phyloP scores from a whole-genome alignment of 2,888 invertebrate species.

The Clunio marinus region DNA sequence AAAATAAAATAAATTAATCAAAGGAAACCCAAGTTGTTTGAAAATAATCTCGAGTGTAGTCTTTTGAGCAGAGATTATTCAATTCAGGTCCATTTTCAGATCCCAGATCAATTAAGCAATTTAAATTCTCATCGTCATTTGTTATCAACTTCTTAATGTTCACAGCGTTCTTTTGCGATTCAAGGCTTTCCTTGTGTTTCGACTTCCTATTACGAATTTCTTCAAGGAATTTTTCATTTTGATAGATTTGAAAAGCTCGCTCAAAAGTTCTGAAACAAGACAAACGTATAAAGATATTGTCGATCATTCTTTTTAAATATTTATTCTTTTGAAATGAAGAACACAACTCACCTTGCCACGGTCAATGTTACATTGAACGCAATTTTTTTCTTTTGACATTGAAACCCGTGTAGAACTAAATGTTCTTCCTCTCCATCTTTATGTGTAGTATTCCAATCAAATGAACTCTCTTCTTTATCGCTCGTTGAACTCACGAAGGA shows the following conservation, averaged over 20 bases:
- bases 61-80: too few species aligned
- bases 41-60: conserved; percentile 15
- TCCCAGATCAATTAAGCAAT: conserved; percentile 24
- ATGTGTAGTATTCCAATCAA: neutral
- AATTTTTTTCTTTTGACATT: conserved; percentile 75
- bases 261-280: conserved; percentile 64
- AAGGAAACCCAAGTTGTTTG: conserved; percentile 31
- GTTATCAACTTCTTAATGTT: conserved; percentile 41
- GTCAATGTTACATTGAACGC: conserved; percentile 77
- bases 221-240: conserved; percentile 52
- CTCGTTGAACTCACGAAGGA: conserved; percentile 59
- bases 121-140: conserved; percentile 41
- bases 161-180: conserved; percentile 39
- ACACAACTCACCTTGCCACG: conserved; percentile 56
- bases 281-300: neutral
- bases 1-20: conserved; percentile 17
- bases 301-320: too few species aligned
- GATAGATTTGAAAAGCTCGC: conserved; percentile 65
- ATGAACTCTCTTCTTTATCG: conserved; percentile 36
- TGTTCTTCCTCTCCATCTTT: conserved; percentile 57
- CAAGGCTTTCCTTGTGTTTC: conserved; percentile 42
- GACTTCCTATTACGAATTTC: conserved; percentile 46
- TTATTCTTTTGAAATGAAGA: too few species aligned
- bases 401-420: conserved; percentile 81
- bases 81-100: too few species aligned